These are phyloP conservation scores for Catharus fuscescens DNA, from an alignment of 2,113 vertebrate genomes.

Conservation along the genomic window DNA sequence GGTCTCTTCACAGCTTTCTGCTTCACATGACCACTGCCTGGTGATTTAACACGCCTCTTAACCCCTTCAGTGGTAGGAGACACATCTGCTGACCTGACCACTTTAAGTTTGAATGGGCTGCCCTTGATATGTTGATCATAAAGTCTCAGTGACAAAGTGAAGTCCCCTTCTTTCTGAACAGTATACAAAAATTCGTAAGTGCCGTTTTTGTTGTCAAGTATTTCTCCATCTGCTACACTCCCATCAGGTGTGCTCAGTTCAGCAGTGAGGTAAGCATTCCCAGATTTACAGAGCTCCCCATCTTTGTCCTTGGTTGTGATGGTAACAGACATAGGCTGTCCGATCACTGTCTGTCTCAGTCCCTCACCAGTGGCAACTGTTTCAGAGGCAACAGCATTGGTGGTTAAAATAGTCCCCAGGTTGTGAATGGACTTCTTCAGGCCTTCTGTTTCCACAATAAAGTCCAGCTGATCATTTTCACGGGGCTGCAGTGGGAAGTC, in stretches of 20 bases:
- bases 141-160: constrained; percentile 87
- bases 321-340: constrained; percentile 88
- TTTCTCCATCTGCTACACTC: constrained; percentile 85
- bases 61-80: constrained; percentile 85
- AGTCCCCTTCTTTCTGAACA: constrained; percentile 89
- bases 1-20: constrained; percentile 93
- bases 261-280: constrained; percentile 88
- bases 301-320: constrained; percentile 97
- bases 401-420: constrained; percentile 91
- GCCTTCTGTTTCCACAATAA: constrained; percentile 91
- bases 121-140: constrained; percentile 95
- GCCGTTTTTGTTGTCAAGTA: constrained; percentile 96
- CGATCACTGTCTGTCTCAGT: constrained; percentile 88
- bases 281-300: constrained; percentile 92
- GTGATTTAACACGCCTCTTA: constrained; percentile 92
- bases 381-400: constrained; percentile 91
- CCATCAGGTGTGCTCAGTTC: constrained; percentile 88
- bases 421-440: constrained; percentile 97
- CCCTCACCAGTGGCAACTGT: constrained; percentile 94
- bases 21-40: constrained; percentile 89
- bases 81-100: constrained; percentile 85
- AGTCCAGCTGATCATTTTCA: constrained; percentile 93
- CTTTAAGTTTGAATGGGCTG: constrained; percentile 93
- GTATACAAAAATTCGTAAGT: constrained; percentile 94
- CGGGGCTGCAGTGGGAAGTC: constrained; percentile 90